Evolutionary conservation across 2,113 vertebrate species (phyloP).

Genomic region (Excalfactoria chinensis): DNA sequence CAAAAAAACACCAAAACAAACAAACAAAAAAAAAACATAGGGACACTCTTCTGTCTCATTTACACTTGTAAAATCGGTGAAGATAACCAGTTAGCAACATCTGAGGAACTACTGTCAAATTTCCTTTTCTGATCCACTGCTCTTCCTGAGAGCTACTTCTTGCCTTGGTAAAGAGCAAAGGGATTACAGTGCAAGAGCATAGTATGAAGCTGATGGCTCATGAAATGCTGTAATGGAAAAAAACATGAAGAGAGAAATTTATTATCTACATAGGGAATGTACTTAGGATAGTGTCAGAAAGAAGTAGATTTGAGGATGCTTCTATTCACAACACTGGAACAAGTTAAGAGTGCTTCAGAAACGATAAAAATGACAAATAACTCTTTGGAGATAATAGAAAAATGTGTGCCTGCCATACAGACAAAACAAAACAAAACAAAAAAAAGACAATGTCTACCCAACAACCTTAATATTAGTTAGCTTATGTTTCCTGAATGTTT

Average conservation of each 20-base stretch:
- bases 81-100: neutral
- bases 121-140: neutral
- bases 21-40: neutral
- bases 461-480: neutral
- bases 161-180: neutral
- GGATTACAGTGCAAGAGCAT: neutral
- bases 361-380: neutral
- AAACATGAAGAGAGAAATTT: neutral
- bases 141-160: neutral
- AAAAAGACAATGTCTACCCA: neutral
- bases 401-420: neutral
- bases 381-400: neutral
- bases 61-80: neutral
- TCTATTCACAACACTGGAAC: neutral
- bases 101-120: neutral
- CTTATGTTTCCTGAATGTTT: neutral
- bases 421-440: neutral
- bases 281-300: neutral
- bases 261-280: neutral
- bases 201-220: neutral
- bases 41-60: neutral
- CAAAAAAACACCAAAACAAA: too few relatives aligned
- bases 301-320: neutral
- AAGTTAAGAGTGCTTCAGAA: neutral
- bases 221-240: neutral